Evolutionary conservation across 2,888 invertebrate genomes (phyloP), one percentile per base, ranked within the genome.

Genomic region (Resseliella maxima): DNA sequence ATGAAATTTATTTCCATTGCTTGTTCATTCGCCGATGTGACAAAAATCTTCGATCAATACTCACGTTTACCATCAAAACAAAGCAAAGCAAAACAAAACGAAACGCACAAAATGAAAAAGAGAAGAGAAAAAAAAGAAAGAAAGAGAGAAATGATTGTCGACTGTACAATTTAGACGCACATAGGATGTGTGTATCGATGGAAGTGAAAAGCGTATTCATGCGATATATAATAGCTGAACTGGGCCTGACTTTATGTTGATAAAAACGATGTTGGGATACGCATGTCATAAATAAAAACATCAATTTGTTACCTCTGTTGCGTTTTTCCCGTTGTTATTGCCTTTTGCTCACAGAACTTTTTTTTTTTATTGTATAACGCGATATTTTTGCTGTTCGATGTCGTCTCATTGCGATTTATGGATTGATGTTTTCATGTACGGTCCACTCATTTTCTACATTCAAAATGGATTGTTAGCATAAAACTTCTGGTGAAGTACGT

Each of bases 301-400:
- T 83, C 83, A 83, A 83, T 83, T 83, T 83, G 83, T 38, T 83
- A 83, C 38, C 83, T 83, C 83, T 83, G 83, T 83, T 72, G 72
- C 72, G 72, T 72, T 72, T 72, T 50, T 72, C 31, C 59, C 72
- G 72, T 72, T 72, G 72, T 72, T 72, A 72, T 72, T 72, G 72
- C 72, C 31, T 72, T 72, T 72, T 5, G 15, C 72, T 10, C 31
- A 31, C 27, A 24, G 6, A 3, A 24, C 27, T 72, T 31, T 72
- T 27, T 72, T 15, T 31, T 12, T 72, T 1, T 72, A 10, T 72
- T 72, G 59, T 59, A 24, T 12, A 18, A 50, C 46, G 41, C 24
- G 35, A 72, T 72, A 72, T 72, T 72, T 72, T 35, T 72, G 72
- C 46, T 59, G 72, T 72, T 72, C 72, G 72, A 72, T 72, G 72